Evolutionary conservation across 2,113 vertebrate species (phyloP).

Genomic region (Protobothrops mucrosquamatus): DNA sequence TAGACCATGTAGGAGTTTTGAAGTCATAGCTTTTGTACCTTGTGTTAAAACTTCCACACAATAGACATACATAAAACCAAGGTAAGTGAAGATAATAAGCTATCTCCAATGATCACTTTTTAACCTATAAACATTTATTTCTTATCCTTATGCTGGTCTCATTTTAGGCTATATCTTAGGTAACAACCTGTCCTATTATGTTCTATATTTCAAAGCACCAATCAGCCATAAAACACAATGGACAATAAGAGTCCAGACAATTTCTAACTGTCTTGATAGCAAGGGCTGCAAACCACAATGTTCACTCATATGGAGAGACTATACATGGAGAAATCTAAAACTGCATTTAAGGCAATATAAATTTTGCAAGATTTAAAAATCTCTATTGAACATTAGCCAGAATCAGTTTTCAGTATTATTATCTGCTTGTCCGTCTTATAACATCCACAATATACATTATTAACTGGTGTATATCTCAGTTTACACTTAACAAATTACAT

Average conservation of each 20-base stretch:
- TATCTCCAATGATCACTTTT: neutral
- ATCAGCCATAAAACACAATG: neutral
- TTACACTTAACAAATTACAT: neutral
- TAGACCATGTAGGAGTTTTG: neutral
- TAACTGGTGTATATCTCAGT: neutral
- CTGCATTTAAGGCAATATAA: neutral
- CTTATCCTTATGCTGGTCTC: neutral
- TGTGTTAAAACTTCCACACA: neutral
- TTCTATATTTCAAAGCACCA: neutral
- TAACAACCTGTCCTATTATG: neutral
- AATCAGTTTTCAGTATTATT: neutral
- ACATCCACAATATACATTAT: neutral
- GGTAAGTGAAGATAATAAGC: neutral
- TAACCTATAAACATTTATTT: neutral
- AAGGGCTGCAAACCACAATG: neutral
- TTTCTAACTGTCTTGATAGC: neutral
- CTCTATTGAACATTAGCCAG: neutral
- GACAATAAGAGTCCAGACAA: neutral
- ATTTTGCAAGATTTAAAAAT: neutral
- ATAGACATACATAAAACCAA: neutral
- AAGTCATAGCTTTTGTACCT: neutral
- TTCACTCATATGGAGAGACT: neutral
- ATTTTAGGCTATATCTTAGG: neutral
- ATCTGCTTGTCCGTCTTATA: neutral
- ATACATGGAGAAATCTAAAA: neutral